Percentiles rank a stretch among this genome's conserved stretches.
Evolutionary conservation across 1,140 invertebrate genomes (phyloP).

Genomic region (Oncopeltus fasciatus): DNA sequence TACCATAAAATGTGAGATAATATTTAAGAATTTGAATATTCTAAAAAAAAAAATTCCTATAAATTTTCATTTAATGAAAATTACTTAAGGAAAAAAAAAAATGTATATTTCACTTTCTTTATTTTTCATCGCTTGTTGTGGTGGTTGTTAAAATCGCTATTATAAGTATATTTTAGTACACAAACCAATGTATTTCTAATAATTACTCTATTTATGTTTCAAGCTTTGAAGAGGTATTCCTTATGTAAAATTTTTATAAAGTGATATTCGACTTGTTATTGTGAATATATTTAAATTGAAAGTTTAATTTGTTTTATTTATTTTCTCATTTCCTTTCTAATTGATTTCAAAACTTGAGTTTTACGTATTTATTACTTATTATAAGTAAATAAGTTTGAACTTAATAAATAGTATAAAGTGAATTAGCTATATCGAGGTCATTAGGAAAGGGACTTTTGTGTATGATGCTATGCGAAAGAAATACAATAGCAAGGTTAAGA

Average conservation of each 20-base stretch:
- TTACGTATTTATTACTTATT: no score
- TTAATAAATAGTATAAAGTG: no score
- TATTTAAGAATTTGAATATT: not conserved
- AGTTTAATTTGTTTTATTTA: not conserved
- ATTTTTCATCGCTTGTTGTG: constrained; percentile 1
- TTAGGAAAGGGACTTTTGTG: no score
- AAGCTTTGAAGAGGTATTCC: constrained; percentile 3
- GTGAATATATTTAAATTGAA: constrained; percentile 5
- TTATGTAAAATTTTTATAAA: constrained; percentile 6
- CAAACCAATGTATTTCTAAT: constrained; percentile 1
- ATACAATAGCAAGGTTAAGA: no score
- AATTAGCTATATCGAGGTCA: no score
- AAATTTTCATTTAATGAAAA: constrained; percentile 6
- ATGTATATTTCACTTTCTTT: constrained; percentile 1
- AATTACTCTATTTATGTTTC: not conserved
- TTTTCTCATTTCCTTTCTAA: not conserved
- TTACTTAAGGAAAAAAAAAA: not conserved
- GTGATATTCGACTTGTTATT: constrained; percentile 6
- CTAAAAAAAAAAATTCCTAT: not conserved
- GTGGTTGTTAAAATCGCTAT: constrained; percentile 7
- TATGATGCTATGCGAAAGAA: no score
- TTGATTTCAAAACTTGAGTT: no score
- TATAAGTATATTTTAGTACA: constrained; percentile 6
- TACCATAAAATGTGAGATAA: constrained; percentile 8
- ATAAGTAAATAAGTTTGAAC: no score